Evolutionary conservation across 2,113 vertebrate genomes (phyloP), one percentile per base, ranked within the genome.

Genomic region (Cinclus cinclus): DNA sequence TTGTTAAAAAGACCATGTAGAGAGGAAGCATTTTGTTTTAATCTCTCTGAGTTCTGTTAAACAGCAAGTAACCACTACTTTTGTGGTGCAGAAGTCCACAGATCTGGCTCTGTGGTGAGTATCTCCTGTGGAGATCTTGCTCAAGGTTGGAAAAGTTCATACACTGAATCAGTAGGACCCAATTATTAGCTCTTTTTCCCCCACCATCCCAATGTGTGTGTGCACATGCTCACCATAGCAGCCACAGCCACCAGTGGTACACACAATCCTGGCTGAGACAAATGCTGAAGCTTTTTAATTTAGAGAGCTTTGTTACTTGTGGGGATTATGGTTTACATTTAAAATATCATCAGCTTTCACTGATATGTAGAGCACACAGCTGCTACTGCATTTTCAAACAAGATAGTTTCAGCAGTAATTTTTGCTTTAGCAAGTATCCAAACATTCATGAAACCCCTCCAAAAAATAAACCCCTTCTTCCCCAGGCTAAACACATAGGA

Each of bases 101-200:
- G 96, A 97, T 97, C 95, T 96, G 92, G 49, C 96, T 96, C 94
- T 90, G 93, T 79, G 90, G 93, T 94, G 68, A 83, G 74, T 68
- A 46, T 78, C 76, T 87, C 96, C 92, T 8, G 16, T 75, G 53
- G 97, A 88, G 92, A 95, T 83, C 88, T 83, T 94, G 93, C 95
- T 95, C 71, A 85, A 79, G 92, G 93, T 80, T 95, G 73, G 94
- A 81, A 92, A 92, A 83, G 92, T 90, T 94, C 93, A 91, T 59
- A 87, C 35, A 30, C 83, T 81, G 93, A 71, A 94, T 65, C 95
- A 75, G 88, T 87, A 69, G 88, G 93, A 95, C 90, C 90, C 83
- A 96, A 96, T 96, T 97, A 96, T 91, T 55, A 86, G 30, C 77
- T 87, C 47, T 85, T 90, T 91, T 59, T 6, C 41, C 77, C 46